These are phyloP conservation scores for Orgyia antiqua DNA, from an alignment of 2,888 invertebrate species.

Conservation along the genomic window DNA sequence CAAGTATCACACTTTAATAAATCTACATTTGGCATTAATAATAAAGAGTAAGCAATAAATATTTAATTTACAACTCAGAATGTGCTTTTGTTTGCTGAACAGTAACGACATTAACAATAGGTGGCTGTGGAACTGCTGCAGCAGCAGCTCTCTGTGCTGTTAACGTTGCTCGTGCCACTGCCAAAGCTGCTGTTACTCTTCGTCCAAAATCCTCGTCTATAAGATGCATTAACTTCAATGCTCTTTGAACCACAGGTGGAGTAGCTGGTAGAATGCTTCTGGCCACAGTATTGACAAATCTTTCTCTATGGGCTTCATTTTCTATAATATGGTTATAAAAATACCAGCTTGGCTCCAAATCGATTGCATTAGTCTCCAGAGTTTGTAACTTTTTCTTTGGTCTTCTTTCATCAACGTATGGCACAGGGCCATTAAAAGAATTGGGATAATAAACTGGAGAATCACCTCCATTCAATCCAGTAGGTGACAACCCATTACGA, in stretches of 20 bases:
- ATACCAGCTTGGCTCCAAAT: slow-evolving; percentile 10
- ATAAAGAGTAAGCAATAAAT: not conserved
- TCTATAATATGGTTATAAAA: slow-evolving; percentile 14
- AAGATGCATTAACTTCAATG: slow-evolving; percentile 85
- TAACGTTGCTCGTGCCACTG: slow-evolving; percentile 3
- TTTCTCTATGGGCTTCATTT: slow-evolving; percentile 14
- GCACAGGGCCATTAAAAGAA: slow-evolving; percentile 35
- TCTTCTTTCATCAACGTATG: slow-evolving; percentile 28
- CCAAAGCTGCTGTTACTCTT: slow-evolving; percentile 60
- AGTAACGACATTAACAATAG: not conserved
- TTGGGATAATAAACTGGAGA: slow-evolving; percentile 38
- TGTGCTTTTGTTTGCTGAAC: not conserved
- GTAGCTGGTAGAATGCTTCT: slow-evolving; percentile 4
- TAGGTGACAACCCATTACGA: slow-evolving; percentile 33
- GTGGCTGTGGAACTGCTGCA: not conserved
- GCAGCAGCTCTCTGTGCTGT: not conserved
- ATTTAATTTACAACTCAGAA: not conserved
- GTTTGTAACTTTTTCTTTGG: slow-evolving; percentile 6
- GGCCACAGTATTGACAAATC: slow-evolving; percentile 8
- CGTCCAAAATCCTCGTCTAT: slow-evolving; percentile 85
- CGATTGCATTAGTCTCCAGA: slow-evolving; percentile 11
- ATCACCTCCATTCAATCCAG: slow-evolving; percentile 26
- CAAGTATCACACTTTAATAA: too few species aligned
- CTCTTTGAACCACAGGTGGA: slow-evolving; percentile 75
- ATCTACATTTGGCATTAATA: not conserved